A percentile compares a stretch with the other conserved stretches of the same genome.
Conservation (phyloP, 2,888 invertebrate species). For the Pristionchus exspectatus region DNA sequence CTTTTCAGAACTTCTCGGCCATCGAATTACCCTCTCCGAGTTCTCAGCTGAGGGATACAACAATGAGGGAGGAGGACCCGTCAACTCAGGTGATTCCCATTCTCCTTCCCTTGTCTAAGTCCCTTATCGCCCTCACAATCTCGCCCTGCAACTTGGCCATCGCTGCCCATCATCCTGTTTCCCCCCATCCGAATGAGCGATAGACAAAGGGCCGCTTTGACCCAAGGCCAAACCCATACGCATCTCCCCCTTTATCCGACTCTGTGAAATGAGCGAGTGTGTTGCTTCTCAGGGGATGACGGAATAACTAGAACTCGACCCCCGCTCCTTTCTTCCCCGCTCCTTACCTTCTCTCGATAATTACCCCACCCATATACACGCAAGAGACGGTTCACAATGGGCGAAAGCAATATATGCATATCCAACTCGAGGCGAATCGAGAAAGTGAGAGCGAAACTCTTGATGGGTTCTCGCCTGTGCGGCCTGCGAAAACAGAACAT, state of each 20-base stretch:
- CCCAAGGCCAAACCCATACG: conserved; percentile 35
- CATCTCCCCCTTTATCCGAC: neutral
- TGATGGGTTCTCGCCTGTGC: neutral
- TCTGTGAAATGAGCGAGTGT: neutral
- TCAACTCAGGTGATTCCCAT: conserved; percentile 69
- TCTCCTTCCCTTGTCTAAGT: neutral
- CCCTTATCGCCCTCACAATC: conserved; percentile 4
- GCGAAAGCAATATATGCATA: neutral
- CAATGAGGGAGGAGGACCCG: conserved; percentile 77
- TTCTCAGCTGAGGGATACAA: conserved; percentile 77
- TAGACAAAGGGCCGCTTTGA: conserved; percentile 60
- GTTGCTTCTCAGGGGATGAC: conserved; percentile 30
- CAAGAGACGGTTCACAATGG: conserved; percentile 8
- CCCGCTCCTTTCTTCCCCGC: conserved; percentile 2
- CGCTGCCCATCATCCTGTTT: conserved; percentile 18
- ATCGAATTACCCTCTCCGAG: conserved; percentile 67
- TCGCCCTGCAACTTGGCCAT: conserved; percentile 1
- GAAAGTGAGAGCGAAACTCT: neutral
- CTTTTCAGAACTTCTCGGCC: conserved; percentile 66
- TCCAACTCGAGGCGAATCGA: neutral
- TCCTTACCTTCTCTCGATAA: neutral
- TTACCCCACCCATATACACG: neutral
- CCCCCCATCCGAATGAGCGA: neutral
- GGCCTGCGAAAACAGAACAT: conserved; percentile 27
- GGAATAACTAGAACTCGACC: conserved; percentile 48